phyloP scores from a whole-genome alignment of 2,113 vertebrate species.

The Notothenia rossii region DNA sequence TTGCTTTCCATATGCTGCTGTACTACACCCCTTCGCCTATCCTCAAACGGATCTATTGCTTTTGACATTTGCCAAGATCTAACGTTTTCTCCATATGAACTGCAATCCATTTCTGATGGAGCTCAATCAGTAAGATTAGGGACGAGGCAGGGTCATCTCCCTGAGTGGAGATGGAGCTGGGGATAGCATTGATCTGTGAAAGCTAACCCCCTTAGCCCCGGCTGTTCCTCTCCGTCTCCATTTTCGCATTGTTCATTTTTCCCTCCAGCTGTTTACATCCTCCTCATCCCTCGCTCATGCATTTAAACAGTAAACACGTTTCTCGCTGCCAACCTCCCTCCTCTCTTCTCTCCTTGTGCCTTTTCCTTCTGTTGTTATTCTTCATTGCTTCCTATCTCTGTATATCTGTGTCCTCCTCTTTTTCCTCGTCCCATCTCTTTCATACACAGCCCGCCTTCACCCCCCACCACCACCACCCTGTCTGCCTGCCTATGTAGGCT shows the following conservation, averaged over 20 bases:
- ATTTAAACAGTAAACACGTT: conserved; percentile 75
- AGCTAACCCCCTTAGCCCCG: conserved; percentile 57
- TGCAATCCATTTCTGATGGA: conserved; percentile 46
- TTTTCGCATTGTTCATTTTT: conserved; percentile 71
- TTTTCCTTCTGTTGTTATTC: conserved; percentile 42
- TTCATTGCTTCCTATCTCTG: conserved; percentile 49
- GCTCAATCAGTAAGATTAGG: conserved; percentile 55
- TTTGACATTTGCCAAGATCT: conserved; percentile 37
- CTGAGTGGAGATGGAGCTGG: conserved; percentile 51
- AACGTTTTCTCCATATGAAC: conserved; percentile 12
- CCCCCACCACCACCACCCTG: conserved; percentile 56
- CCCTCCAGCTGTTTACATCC: conserved; percentile 76
- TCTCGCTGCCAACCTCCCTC: conserved; percentile 65
- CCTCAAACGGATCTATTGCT: conserved; percentile 15
- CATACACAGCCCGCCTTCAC: conserved; percentile 30
- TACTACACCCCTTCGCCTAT: background rate
- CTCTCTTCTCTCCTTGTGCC: conserved; percentile 32
- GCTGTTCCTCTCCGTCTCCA: conserved; percentile 49
- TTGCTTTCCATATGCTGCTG: background rate
- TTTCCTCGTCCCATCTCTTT: conserved; percentile 17
- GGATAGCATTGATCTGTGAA: conserved; percentile 76
- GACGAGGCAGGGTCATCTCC: conserved; percentile 35
- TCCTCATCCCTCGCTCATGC: conserved; percentile 60
- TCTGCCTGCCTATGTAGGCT: conserved; percentile 82
- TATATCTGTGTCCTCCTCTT: conserved; percentile 58